Conservation (phyloP, 2,797 vertebrate species). For the Helarctos malayanus region DNA sequence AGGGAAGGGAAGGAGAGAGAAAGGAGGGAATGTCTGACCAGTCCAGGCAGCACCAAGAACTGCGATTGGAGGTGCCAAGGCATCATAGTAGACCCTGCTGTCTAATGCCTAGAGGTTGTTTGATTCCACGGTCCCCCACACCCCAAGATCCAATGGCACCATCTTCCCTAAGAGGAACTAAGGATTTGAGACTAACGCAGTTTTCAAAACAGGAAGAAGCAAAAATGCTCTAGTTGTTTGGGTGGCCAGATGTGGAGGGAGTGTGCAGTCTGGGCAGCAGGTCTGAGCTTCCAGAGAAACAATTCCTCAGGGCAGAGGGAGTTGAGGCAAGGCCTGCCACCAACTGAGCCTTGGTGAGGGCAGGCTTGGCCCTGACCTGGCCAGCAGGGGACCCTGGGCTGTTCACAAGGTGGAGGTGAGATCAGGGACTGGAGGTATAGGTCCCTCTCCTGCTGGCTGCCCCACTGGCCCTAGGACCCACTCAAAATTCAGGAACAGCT, state of each 20-base stretch:
- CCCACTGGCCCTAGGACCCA: conserved; percentile 35
- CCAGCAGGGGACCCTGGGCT: background rate
- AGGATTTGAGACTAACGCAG: background rate
- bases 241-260: background rate
- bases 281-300: background rate
- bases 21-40: background rate
- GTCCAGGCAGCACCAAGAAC: background rate
- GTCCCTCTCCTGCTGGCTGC: conserved; percentile 36
- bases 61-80: background rate
- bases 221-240: background rate
- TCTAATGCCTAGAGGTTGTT: background rate
- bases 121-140: background rate
- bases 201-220: background rate
- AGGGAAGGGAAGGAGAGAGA: background rate
- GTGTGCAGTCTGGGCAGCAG: background rate
- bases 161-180: background rate
- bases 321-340: background rate
- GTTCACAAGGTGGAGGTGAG: background rate
- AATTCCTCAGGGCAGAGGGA: background rate
- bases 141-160: background rate
- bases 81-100: background rate
- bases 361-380: background rate
- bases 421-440: background rate
- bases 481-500: background rate
- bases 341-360: background rate